Conservation (phyloP, 92 coral and sea anemone genomes). For the Blastomussa wellsi region DNA sequence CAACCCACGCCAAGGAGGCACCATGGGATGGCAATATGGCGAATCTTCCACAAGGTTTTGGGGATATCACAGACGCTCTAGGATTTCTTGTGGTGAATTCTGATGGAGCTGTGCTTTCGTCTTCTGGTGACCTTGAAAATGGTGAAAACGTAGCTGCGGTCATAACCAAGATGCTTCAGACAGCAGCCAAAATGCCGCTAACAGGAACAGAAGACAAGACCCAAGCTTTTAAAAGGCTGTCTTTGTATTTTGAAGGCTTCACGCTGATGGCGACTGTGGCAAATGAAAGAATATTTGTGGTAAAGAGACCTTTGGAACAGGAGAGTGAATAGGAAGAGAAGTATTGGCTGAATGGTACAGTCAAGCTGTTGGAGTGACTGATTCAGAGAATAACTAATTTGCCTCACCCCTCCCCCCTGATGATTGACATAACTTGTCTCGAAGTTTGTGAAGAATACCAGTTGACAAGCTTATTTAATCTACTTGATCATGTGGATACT, state of each 20-base stretch:
- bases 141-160: conserved; percentile 77
- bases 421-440: too few relatives aligned
- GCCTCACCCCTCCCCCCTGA: too few relatives aligned
- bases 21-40: neutral
- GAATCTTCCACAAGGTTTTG: conserved; percentile 65
- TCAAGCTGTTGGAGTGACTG: too few relatives aligned
- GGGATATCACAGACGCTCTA: conserved; percentile 82
- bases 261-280: conserved; percentile 84
- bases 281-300: conserved; percentile 77
- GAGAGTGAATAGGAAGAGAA: conserved; percentile 42
- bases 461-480: neutral
- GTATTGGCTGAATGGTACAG: too few relatives aligned
- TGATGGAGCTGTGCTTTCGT: conserved; percentile 86
- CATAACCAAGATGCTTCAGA: conserved; percentile 77
- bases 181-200: conserved; percentile 81
- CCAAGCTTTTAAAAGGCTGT: conserved; percentile 79
- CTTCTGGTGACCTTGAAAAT: conserved; percentile 91
- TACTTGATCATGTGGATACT: neutral
- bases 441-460: too few relatives aligned
- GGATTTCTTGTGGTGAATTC: conserved; percentile 74
- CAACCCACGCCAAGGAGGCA: neutral
- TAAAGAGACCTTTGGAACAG: conserved; percentile 66
- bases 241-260: conserved; percentile 84
- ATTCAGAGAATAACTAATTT: too few relatives aligned
- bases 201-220: conserved; percentile 64